phyloP scores from a whole-genome alignment of 53 echinoderm and acorn worm species.

The Hippasteria phrygiana region DNA sequence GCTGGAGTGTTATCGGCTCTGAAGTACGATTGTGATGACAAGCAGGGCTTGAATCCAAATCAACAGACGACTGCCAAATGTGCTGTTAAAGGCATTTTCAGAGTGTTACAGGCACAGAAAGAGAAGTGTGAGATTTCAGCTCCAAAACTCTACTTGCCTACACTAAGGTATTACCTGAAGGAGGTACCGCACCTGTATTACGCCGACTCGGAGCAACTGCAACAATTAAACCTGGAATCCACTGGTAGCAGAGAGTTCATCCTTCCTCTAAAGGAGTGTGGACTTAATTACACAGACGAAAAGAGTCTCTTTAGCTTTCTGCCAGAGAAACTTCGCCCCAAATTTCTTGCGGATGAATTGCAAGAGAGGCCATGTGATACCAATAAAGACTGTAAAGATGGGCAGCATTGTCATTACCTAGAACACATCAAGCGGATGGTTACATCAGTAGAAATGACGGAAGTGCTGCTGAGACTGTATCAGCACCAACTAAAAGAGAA shows the following conservation, averaged over 20 bases:
- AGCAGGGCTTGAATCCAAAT: constrained; percentile 35
- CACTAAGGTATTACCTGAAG: constrained; percentile 1
- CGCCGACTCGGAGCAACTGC: constrained; percentile 19
- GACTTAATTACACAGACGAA: constrained; percentile 1
- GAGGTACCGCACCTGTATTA: constrained; percentile 35
- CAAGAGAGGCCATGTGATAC: constrained; percentile 30
- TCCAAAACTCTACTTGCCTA: constrained; percentile 45
- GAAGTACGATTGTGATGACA: neutral
- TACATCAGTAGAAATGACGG: constrained; percentile 47
- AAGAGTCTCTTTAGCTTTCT: constrained; percentile 9
- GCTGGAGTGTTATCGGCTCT: constrained; percentile 43
- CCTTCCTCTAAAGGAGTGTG: constrained; percentile 38
- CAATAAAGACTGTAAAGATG: constrained; percentile 24
- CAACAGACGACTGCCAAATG: neutral
- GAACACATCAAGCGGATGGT: constrained; percentile 40
- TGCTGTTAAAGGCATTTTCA: neutral
- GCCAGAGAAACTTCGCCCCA: constrained; percentile 33
- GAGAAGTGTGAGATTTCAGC: constrained; percentile 35
- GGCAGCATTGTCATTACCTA: constrained; percentile 11
- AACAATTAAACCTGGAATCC: neutral
- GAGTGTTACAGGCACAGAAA: neutral
- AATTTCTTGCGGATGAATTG: constrained; percentile 34
- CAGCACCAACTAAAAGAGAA: constrained; percentile 34
- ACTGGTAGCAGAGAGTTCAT: constrained; percentile 29
- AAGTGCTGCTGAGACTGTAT: constrained; percentile 35